Percentiles rank a stretch among this genome's conserved stretches.
phyloP scores from a whole-genome alignment of 2,113 vertebrate species.

The Aldabrachelys gigantea region DNA sequence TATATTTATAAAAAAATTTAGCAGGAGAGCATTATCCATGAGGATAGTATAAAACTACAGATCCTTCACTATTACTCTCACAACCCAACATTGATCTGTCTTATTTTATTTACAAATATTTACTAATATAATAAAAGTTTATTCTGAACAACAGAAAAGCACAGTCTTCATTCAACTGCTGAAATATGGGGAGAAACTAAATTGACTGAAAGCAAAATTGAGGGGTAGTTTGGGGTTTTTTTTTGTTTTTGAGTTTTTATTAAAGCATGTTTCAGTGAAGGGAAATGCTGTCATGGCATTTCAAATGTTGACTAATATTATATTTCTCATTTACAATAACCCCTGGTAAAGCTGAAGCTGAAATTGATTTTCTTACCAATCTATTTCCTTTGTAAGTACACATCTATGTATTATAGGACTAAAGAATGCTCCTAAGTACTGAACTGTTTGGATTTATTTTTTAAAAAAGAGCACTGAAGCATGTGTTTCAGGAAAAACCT shows the following conservation, averaged over 20 bases:
- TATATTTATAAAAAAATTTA: not conserved
- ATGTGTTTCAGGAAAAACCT: not conserved
- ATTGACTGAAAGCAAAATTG: not conserved
- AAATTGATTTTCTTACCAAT: not conserved
- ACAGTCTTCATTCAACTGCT: not conserved
- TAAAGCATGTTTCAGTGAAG: not conserved
- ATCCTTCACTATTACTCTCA: not conserved
- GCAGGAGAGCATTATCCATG: not conserved
- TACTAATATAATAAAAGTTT: not conserved
- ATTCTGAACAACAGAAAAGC: not conserved
- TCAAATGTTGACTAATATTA: not conserved
- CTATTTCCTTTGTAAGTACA: fast-evolving
- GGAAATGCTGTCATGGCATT: not conserved
- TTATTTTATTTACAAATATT: not conserved
- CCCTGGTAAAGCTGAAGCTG: not conserved
- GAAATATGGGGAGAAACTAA: not conserved
- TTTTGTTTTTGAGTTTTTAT: not conserved
- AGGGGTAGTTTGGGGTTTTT: not conserved
- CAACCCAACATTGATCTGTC: not conserved
- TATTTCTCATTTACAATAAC: not conserved
- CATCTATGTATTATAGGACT: not conserved
- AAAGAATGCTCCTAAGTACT: not conserved
- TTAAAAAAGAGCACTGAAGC: not conserved
- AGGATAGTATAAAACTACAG: not conserved
- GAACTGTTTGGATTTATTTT: not conserved